phyloP scores from a whole-genome alignment of 2,113 vertebrate genomes.

The Serinus canaria region DNA sequence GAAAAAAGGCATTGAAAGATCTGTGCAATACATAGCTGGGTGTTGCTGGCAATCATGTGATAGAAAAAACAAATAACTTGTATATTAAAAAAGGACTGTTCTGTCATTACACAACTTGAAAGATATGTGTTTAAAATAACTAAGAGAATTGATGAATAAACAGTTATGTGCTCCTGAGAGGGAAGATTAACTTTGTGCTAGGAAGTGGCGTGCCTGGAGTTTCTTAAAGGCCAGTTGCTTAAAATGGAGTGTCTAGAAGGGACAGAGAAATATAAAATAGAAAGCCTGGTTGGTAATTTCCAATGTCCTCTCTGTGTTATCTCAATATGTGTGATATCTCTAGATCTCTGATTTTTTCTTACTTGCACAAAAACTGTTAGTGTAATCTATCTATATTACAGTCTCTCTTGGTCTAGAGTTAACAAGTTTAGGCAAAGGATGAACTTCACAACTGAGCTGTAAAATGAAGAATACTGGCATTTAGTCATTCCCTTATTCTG shows the following conservation, averaged over 20 bases:
- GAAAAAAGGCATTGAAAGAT: neutral
- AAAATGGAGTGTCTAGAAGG: neutral
- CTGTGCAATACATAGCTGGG: neutral
- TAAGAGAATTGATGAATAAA: conserved; percentile 12
- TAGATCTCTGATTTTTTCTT: neutral
- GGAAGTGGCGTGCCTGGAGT: neutral
- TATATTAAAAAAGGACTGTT: neutral
- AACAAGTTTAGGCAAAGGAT: neutral
- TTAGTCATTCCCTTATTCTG: neutral
- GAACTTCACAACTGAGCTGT: neutral
- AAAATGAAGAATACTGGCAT: neutral
- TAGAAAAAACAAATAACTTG: neutral
- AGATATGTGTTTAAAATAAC: conserved; percentile 35
- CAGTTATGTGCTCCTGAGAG: neutral
- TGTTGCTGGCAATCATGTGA: neutral
- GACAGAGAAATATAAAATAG: neutral
- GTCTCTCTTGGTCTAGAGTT: neutral
- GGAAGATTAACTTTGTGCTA: neutral
- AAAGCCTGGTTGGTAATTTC: neutral
- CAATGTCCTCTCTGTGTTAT: neutral
- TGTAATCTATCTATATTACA: neutral
- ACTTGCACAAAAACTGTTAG: neutral
- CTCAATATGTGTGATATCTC: too few species aligned
- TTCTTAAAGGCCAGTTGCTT: neutral
- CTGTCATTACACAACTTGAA: conserved; percentile 31